phyloP scores from a whole-genome alignment of 92 coral and sea anemone genomes.

The Zoanthus sociatus region DNA sequence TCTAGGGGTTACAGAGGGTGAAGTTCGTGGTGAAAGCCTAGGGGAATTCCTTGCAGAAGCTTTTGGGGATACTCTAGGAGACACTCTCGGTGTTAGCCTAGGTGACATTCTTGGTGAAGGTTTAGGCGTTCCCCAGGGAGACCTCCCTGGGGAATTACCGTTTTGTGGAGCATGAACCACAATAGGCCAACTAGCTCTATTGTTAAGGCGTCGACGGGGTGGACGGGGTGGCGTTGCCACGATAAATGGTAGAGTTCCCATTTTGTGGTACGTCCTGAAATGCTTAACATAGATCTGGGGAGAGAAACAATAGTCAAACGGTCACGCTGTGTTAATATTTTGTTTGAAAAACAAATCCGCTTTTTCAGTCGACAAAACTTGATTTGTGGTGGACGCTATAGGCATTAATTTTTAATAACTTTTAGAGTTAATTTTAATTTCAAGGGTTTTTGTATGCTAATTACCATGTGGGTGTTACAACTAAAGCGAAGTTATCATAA shows the following conservation, averaged over 20 bases:
- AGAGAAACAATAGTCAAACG: not conserved
- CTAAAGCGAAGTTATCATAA: too few relatives aligned
- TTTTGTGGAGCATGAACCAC: constrained; percentile 10
- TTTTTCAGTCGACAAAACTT: too few relatives aligned
- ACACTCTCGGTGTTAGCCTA: not conserved
- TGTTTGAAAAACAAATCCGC: too few relatives aligned
- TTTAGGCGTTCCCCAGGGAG: constrained; percentile 41
- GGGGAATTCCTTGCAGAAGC: constrained; percentile 11
- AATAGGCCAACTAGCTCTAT: constrained; percentile 31
- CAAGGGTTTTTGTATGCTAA: too few relatives aligned
- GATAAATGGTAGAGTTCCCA: constrained; percentile 35
- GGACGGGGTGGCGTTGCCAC: constrained; percentile 26
- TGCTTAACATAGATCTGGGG: constrained; percentile 34
- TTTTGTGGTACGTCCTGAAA: constrained; percentile 23
- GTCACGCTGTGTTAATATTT: too few relatives aligned
- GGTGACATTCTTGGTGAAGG: constrained; percentile 2
- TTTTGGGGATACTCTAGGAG: constrained; percentile 22
- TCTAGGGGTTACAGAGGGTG: constrained; percentile 39
- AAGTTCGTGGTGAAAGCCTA: constrained; percentile 28
- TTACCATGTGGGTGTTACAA: too few relatives aligned
- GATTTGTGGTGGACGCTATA: too few relatives aligned
- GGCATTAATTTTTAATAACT: too few relatives aligned
- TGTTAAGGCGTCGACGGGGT: constrained; percentile 13
- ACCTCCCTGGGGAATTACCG: constrained; percentile 5
- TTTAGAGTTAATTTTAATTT: too few relatives aligned